Evolutionary conservation across 2,888 invertebrate genomes (phyloP).

Genomic region (Troilus luridus): DNA sequence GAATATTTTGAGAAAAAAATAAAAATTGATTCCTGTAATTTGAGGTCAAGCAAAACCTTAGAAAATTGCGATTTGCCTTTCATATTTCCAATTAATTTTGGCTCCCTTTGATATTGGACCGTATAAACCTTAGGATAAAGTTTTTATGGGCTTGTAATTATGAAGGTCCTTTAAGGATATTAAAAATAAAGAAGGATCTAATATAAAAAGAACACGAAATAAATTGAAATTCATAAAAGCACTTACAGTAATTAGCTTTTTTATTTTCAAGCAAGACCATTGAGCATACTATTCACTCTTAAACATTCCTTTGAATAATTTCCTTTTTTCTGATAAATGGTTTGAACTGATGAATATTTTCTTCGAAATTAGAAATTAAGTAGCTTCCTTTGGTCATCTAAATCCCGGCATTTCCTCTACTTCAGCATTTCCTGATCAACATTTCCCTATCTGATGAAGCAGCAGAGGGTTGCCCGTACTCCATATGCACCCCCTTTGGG

Average conservation of each 20-base stretch:
- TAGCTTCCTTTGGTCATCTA: too few species aligned
- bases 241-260: not conserved
- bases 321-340: too few species aligned
- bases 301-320: too few species aligned
- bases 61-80: not conserved
- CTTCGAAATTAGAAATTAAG: too few species aligned
- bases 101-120: not conserved
- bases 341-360: too few species aligned
- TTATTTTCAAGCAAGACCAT: not conserved
- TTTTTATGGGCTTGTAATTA: not conserved
- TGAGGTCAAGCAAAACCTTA: not conserved
- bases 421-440: too few species aligned
- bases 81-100: not conserved
- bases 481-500: too few species aligned
- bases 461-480: too few species aligned
- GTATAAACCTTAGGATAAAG: not conserved
- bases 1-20: not conserved
- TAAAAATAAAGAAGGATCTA: not conserved
- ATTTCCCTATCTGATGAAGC: too few species aligned
- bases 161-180: not conserved
- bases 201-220: not conserved
- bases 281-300: too few species aligned
- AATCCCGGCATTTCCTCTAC: too few species aligned
- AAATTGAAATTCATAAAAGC: not conserved
- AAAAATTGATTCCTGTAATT: not conserved